Conservation (phyloP, 2,113 vertebrate genomes). For the Raja brachyura region DNA sequence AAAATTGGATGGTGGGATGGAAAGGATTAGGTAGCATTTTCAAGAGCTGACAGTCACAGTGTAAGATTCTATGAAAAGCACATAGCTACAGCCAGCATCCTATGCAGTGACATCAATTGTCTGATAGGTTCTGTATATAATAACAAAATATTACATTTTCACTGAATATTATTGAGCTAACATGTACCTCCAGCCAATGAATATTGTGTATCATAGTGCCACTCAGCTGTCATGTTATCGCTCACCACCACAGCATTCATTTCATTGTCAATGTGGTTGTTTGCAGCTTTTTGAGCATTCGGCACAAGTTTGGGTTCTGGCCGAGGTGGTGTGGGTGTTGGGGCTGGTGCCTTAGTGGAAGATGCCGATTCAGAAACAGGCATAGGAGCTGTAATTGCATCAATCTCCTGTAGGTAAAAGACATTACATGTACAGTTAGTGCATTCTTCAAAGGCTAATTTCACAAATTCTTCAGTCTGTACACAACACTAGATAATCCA, state of each 20-base stretch:
- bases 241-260: slow-evolving; percentile 46
- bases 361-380: slow-evolving; percentile 52
- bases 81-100: background rate
- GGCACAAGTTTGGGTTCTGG: slow-evolving; percentile 65
- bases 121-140: slow-evolving; percentile 62
- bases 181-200: slow-evolving; percentile 81
- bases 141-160: slow-evolving; percentile 41
- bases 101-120: too few relatives aligned
- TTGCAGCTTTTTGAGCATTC: slow-evolving; percentile 36
- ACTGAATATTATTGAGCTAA: background rate
- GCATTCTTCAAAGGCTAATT: too few relatives aligned
- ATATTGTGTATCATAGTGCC: slow-evolving; percentile 90
- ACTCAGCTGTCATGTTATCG: slow-evolving; percentile 46
- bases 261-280: slow-evolving; percentile 46
- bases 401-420: slow-evolving; percentile 72
- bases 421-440: background rate
- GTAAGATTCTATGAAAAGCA: background rate
- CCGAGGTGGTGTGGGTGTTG: slow-evolving; percentile 65
- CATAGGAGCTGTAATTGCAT: slow-evolving; percentile 87
- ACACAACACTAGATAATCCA: too few relatives aligned
- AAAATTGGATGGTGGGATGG: background rate
- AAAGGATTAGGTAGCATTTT: background rate
- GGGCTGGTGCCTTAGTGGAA: slow-evolving; percentile 44
- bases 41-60: background rate
- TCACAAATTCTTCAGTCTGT: background rate